Evolutionary conservation across 1,140 invertebrate genomes (phyloP), one percentile per base, ranked within the genome.

Genomic region (Penaeus vannamei): DNA sequence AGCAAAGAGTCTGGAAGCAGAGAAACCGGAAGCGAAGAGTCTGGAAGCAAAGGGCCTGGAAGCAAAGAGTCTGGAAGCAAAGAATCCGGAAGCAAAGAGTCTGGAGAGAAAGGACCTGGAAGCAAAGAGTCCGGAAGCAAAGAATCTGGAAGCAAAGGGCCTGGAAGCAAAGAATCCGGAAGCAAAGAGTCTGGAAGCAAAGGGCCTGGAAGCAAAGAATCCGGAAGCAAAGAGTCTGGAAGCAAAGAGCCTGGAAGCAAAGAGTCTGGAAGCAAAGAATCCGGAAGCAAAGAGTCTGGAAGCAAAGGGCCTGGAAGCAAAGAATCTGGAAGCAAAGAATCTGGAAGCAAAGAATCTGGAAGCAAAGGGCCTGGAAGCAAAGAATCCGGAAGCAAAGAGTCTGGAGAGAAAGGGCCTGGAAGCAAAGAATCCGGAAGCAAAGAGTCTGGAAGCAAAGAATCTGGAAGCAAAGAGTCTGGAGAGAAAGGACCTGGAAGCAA

Each of bases 191-290:
- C 53, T 0, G 53, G 53, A 53, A 53, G 53, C 8, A 53, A 53
- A 1, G 22, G 22, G n/a, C n/a, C n/a, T 53, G 53, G 36, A 23
- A 86, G 72, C 22, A 77, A 76, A 32, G 53, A 86, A 14, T 86
- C 84, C 19, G 72, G 53, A 86, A 86, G 53, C 83, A 84, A 66
- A 26, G 83, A 84, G 61, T 84, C 61, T 12, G 53, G 53, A 12
- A 53, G 61, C 83, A 84, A 84, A 20, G 83, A 64, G 17, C 42
- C 83, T 12, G 83, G 83, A n/a, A 83, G 59, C 20, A 64, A 42
- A 29, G 60, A 83, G 19, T 64, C 83, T 32, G 83, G 83, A 26
- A 84, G 83, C 61, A 84, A 84, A n/a, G 83, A 64, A 14, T 69
- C 83, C 5, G 83, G 83, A n/a, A 53, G 12, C 62, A 84, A 42